Conservation (phyloP, 2,888 invertebrate species). For the Camptogramma bilineatum region DNA sequence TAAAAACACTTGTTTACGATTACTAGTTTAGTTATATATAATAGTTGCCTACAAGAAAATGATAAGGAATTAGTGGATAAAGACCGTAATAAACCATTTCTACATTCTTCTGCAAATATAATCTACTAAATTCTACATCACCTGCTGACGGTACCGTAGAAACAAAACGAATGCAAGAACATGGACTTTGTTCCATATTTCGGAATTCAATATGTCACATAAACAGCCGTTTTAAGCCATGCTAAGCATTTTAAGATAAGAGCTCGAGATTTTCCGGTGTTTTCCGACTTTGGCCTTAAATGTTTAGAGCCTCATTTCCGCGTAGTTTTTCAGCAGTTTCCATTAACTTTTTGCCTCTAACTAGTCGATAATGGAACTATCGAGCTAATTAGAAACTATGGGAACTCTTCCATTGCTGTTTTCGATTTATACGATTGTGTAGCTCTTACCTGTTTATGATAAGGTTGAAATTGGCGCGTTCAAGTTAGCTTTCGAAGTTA, state of each 20-base stretch:
- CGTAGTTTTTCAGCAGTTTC: constrained; percentile 36
- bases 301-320: constrained; percentile 36
- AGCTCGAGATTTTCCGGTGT: constrained; percentile 7
- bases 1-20: no score
- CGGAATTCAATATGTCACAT: background rate
- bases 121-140: no score
- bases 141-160: no score
- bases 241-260: background rate
- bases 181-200: background rate
- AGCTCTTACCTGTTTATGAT: background rate
- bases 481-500: background rate
- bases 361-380: constrained; percentile 34
- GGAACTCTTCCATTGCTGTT: constrained; percentile 35
- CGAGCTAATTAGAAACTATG: constrained; percentile 35
- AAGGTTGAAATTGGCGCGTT: constrained; percentile 11
- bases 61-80: no score
- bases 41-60: no score
- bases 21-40: no score
- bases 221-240: no score
- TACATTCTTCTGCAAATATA: no score
- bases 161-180: no score
- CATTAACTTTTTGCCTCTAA: constrained; percentile 41
- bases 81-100: no score
- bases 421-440: constrained; percentile 4
- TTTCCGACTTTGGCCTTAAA: constrained; percentile 25